These are phyloP conservation scores for Parasteatoda tepidariorum DNA, from an alignment of 1,140 invertebrate species.

Conservation along the genomic window DNA sequence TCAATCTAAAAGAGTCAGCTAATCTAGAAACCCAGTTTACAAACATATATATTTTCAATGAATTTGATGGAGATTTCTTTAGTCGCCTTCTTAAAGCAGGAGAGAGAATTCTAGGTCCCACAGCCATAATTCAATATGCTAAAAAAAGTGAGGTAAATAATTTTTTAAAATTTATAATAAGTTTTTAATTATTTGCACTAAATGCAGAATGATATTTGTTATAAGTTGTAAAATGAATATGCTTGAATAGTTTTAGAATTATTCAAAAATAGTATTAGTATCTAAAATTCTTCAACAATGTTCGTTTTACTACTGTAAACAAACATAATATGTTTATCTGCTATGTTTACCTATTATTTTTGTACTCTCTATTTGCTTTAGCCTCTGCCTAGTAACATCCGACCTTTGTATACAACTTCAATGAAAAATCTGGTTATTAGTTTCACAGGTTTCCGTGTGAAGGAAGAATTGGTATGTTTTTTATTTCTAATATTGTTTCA, in stretches of 20 bases:
- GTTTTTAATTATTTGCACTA: not conserved
- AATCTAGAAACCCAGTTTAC: constrained; percentile 67
- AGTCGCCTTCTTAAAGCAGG: constrained; percentile 75
- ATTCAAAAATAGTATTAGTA: not conserved
- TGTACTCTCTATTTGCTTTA: not conserved
- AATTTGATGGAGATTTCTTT: constrained; percentile 78
- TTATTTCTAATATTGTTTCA: too few species aligned
- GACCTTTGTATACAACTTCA: constrained; percentile 86
- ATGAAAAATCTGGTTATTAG: constrained; percentile 88
- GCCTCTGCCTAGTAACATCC: constrained; percentile 52
- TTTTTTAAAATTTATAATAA: not conserved
- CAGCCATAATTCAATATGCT: constrained; percentile 66
- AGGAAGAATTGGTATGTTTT: constrained; percentile 82
- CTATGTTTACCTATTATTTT: too few species aligned
- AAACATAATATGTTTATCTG: too few species aligned
- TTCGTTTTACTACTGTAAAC: not conserved
- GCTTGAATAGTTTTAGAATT: not conserved
- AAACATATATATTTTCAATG: constrained; percentile 78
- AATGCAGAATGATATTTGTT: not conserved
- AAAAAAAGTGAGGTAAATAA: constrained; percentile 64
- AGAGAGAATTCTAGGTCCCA: constrained; percentile 67
- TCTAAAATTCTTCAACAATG: not conserved
- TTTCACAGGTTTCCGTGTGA: constrained; percentile 89
- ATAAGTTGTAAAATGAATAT: not conserved
- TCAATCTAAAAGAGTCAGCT: constrained; percentile 28